Conservation (phyloP, 2,113 vertebrate species). For the Tauraco erythrolophus region DNA sequence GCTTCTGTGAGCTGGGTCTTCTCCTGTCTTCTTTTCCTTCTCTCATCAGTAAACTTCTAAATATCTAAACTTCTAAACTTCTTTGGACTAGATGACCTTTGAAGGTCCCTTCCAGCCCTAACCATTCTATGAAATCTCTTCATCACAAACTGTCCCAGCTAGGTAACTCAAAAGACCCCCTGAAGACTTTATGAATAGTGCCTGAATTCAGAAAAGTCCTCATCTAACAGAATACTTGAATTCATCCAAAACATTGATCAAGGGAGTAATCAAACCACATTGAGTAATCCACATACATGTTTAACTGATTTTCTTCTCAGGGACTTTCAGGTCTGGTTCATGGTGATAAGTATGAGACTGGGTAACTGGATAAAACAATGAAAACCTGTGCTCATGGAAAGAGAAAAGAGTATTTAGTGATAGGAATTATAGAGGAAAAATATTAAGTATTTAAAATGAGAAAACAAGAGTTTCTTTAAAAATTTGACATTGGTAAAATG, state of each 20-base stretch:
- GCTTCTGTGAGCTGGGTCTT: neutral
- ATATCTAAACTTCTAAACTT: too few species aligned
- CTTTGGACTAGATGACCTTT: too few species aligned
- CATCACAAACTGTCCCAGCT: neutral
- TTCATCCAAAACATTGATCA: neutral
- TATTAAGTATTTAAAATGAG: neutral
- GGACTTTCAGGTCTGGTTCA: neutral
- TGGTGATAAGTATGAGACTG: neutral
- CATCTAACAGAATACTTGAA: neutral
- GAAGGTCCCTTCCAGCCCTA: too few species aligned
- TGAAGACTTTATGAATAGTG: neutral
- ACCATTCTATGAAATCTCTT: too few species aligned
- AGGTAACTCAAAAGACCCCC: neutral
- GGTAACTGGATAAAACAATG: neutral
- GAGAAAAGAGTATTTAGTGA: neutral
- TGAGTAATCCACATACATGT: neutral
- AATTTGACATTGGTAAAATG: neutral
- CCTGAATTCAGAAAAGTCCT: neutral
- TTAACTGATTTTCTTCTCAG: neutral
- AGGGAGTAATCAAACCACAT: neutral
- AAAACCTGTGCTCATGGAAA: neutral
- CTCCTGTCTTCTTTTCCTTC: neutral
- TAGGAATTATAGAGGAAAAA: neutral
- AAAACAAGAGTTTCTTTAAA: neutral
- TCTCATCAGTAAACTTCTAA: neutral